Conservation (phyloP, 2,113 vertebrate genomes). For the Stegastes partitus region DNA sequence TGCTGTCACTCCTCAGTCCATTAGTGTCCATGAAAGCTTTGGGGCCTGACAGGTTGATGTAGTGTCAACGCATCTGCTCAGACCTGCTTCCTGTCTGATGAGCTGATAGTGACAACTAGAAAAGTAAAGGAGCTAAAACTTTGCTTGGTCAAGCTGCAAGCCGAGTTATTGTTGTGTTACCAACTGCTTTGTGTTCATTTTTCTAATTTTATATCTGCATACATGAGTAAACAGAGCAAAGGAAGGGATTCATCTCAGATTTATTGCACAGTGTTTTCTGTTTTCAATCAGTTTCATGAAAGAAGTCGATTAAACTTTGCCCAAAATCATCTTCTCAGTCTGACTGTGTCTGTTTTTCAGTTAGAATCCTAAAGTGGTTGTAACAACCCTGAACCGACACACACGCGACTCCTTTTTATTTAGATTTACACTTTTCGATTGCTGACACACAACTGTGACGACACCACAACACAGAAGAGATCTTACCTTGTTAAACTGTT, state of each 20-base stretch:
- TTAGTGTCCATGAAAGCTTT: not conserved
- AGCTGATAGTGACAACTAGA: not conserved
- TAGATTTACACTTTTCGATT: too few relatives aligned
- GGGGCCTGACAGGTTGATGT: conserved; percentile 11
- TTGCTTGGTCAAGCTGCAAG: conserved; percentile 1
- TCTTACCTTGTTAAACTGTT: too few relatives aligned
- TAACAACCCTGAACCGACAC: too few relatives aligned
- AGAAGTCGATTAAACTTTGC: too few relatives aligned
- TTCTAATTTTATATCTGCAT: conserved; percentile 18
- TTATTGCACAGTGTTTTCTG: not conserved
- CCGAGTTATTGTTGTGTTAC: not conserved
- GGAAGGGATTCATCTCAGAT: not conserved
- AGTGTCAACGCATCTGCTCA: not conserved
- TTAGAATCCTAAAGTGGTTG: too few relatives aligned
- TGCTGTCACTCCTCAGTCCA: conserved; percentile 28
- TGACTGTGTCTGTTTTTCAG: too few relatives aligned
- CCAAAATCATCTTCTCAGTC: not conserved
- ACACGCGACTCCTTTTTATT: too few relatives aligned
- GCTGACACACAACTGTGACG: too few relatives aligned
- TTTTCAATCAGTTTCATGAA: not conserved
- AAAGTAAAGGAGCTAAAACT: not conserved
- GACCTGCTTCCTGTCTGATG: not conserved
- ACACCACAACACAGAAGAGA: too few relatives aligned
- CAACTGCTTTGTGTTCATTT: conserved; percentile 2
- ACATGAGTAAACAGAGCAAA: not conserved